A percentile compares a stretch with the other conserved stretches of the same genome.
phyloP scores from a whole-genome alignment of 2,888 invertebrate genomes.

The Mythimna loreyi region DNA sequence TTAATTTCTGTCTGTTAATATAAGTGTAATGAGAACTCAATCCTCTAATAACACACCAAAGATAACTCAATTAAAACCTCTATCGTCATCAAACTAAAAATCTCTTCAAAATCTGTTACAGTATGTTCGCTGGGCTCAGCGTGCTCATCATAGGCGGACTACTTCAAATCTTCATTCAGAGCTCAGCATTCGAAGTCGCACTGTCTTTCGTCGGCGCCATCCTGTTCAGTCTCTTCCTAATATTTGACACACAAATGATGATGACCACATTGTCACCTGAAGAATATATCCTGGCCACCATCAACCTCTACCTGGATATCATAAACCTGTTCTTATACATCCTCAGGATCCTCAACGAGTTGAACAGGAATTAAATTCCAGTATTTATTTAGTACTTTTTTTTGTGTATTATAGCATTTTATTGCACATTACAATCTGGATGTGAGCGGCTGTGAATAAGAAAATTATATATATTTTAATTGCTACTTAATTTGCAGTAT shows the following conservation, averaged over 20 bases:
- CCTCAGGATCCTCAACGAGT: conserved; percentile 93
- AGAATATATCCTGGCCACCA: conserved; percentile 96
- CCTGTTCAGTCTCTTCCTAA: conserved; percentile 95
- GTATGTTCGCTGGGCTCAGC: conserved; percentile 92
- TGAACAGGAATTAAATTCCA: conserved; percentile 86
- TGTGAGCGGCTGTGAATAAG: conserved; percentile 59
- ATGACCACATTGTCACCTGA: conserved; percentile 95
- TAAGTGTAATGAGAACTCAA: too few relatives aligned
- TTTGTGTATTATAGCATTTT: conserved; percentile 60
- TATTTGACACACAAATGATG: conserved; percentile 96
- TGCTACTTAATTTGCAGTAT: conserved; percentile 35
- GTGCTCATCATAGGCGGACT: conserved; percentile 94
- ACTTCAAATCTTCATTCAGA: conserved; percentile 94
- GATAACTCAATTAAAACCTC: too few relatives aligned
- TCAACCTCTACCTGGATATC: conserved; percentile 96
- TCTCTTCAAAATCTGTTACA: conserved; percentile 70
- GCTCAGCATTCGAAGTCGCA: conserved; percentile 92
- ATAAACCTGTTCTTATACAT: conserved; percentile 96
- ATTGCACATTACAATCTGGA: conserved; percentile 56
- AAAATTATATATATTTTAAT: conserved; percentile 47
- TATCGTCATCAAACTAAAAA: background rate
- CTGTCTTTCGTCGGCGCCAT: conserved; percentile 94
- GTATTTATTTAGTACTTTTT: conserved; percentile 37
- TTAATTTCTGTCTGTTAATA: too few relatives aligned
- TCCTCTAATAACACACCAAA: too few relatives aligned